Base-by-base conservation (phyloP, 2,113 vertebrate genomes). In the Uria aalge region DNA sequence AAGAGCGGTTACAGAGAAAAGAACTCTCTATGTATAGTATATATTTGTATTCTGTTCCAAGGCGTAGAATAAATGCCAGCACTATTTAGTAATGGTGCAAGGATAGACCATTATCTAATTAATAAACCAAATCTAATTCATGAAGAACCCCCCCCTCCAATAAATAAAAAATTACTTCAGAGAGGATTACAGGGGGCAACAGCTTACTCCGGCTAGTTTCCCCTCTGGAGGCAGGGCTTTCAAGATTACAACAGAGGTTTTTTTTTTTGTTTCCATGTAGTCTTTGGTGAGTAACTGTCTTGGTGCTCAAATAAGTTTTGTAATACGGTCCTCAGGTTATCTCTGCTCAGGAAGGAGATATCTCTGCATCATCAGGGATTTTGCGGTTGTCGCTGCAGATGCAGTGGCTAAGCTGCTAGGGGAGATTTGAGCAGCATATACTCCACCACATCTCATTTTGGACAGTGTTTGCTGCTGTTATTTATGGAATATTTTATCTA, bases 1-100 rank as follows among this genome's bases (percentile, higher is more conserved):
- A 72, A 77, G 74, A 80, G 17, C 80, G 80, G 90, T 90, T 79
- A 91, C 45, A 79, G 73, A 88, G 68, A 96, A 95, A 88, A 92
- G 52, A 92, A 94, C 57, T 92, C 55, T 90, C 64, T 59, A 16
- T 67, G 47, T 81, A 74, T 20, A 93, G 48, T 45, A 88, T 83
- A 63, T 85, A 87, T 75, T 67, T 88, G 60, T 86, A 88, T 75
- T 89, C 74, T 90, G 16, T 75, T 90, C 82, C 67, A 53, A 57
- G 66, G 72, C 78, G 78, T 2, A 88, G 64, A 87, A 85, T 11
- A 95, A 92, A 96, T 67, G 75, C 47, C 69, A 79, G 40, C 34
- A 40, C 74, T 95, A 43, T 47, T 84, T 74, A 84, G 74, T 85
- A 96, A 90, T 50, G 93, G 50, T 90, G 60, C 23, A 96, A 92